phyloP scores from a whole-genome alignment of 2,113 vertebrate species.

The Erythrolamprus reginae region DNA sequence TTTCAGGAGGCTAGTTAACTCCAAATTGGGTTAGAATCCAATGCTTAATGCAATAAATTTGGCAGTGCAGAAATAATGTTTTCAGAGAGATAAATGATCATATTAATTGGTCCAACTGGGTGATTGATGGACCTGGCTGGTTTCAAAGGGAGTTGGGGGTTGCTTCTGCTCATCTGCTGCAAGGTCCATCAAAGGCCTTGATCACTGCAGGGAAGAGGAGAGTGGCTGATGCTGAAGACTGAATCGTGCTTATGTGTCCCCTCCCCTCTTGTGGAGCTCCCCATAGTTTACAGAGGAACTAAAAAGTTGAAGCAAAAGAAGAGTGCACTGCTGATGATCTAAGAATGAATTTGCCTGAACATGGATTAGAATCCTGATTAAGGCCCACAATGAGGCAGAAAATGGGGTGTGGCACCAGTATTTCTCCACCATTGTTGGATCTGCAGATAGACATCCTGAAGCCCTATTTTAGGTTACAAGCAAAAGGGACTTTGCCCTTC shows the following conservation, averaged over 20 bases:
- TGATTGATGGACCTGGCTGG: background rate
- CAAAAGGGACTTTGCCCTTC: background rate
- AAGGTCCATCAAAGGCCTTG: background rate
- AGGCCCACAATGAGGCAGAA: background rate
- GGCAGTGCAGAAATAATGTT: background rate
- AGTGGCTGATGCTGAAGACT: background rate
- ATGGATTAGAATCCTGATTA: background rate
- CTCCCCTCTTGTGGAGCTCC: background rate
- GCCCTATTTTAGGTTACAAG: background rate
- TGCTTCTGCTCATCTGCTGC: background rate
- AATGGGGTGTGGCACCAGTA: background rate
- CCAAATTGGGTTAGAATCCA: background rate
- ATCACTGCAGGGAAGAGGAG: background rate
- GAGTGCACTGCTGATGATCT: background rate
- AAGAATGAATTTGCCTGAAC: background rate
- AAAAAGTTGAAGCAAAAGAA: background rate
- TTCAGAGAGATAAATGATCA: background rate
- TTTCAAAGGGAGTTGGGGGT: background rate
- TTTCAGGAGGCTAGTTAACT: background rate
- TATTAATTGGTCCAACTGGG: background rate
- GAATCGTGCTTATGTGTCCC: background rate
- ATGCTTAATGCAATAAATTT: accelerated
- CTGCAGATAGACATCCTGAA: background rate
- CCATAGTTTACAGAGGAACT: background rate
- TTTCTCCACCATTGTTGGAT: background rate